These are phyloP conservation scores for Yponomeuta malinellus DNA, from an alignment of 2,888 invertebrate species.

Conservation along the genomic window DNA sequence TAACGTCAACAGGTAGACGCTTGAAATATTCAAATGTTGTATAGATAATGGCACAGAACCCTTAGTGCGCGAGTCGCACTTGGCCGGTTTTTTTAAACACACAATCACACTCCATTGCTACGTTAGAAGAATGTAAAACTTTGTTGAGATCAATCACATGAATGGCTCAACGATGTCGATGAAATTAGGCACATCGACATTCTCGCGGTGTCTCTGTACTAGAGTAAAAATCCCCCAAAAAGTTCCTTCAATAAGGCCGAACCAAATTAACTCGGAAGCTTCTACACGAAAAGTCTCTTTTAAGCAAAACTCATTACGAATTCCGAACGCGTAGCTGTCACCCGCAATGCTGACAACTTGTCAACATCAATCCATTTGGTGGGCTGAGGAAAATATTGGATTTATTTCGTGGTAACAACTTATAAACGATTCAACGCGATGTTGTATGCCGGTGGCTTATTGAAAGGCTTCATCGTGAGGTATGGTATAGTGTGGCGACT, in stretches of 20 bases:
- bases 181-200: no score
- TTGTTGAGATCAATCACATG: no score
- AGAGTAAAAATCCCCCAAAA: no score
- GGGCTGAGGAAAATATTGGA: not conserved
- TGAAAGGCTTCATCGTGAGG: slow-evolving; percentile 3
- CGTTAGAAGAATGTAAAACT: no score
- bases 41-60: no score
- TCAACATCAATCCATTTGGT: slow-evolving; percentile 13
- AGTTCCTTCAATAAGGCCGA: not conserved
- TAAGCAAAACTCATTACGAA: slow-evolving; percentile 19
- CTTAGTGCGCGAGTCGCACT: no score
- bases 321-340: slow-evolving; percentile 22
- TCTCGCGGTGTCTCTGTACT: no score
- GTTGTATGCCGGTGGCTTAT: slow-evolving; percentile 14
- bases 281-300: not conserved
- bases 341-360: slow-evolving; percentile 12
- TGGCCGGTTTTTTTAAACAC: no score
- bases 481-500: not conserved
- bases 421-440: not conserved
- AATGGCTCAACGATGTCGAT: no score
- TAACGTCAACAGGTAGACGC: no score
- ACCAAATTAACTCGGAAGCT: not conserved
- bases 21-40: no score
- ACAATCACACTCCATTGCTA: no score
- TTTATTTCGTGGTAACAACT: not conserved